A percentile compares a stretch with the other conserved stretches of the same genome.
phyloP scores from a whole-genome alignment of 2,797 vertebrate genomes.

The Mallotus villosus region DNA sequence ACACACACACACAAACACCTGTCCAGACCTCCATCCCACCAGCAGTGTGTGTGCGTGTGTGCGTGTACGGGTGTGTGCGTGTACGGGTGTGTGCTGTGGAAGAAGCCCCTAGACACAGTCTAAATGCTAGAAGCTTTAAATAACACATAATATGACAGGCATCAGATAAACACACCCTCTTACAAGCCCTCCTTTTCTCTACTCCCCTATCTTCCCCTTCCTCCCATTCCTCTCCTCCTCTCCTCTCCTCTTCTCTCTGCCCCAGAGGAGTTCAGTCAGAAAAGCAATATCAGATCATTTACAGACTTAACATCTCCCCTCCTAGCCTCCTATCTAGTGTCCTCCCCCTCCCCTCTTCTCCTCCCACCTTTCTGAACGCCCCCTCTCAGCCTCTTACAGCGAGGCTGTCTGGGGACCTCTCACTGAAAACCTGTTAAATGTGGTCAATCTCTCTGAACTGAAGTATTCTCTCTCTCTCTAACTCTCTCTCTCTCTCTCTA shows the following conservation, averaged over 20 bases:
- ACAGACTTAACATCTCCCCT: constrained; percentile 23
- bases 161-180: no score
- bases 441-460: constrained; percentile 15
- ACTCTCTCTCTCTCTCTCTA: not conserved
- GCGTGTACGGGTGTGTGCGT: no score
- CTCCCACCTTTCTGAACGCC: constrained; percentile 6
- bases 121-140: not conserved
- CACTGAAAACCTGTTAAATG: no score
- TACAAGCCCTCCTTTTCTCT: no score
- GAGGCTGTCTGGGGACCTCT: no score
- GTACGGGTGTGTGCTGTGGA: no score
- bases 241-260: constrained; percentile 37
- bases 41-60: no score
- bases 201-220: constrained; percentile 8
- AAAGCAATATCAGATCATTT: constrained; percentile 71
- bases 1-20: not conserved
- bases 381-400: constrained; percentile 33
- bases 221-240: constrained; percentile 37
- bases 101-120: no score
- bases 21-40: not conserved
- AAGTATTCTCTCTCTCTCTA: constrained; percentile 7
- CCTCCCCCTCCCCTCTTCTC: not conserved
- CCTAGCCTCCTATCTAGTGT: not conserved
- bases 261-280: constrained; percentile 58
- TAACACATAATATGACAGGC: no score